Conservation (phyloP, 23 tunicate species). For the Aplidium turbinatum region DNA sequence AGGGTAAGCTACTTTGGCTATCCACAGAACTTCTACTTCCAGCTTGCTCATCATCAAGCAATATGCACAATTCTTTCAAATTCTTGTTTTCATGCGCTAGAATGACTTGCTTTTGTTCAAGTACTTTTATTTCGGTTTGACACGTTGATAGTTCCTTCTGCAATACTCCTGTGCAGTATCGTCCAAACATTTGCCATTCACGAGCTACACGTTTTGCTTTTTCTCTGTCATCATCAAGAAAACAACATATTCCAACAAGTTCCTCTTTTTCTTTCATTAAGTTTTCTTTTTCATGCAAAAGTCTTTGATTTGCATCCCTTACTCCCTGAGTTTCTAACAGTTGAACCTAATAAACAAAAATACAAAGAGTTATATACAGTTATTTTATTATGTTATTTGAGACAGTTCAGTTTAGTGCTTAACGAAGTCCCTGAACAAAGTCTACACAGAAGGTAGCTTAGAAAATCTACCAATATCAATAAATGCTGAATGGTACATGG, state of each 20-base stretch:
- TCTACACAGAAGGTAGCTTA: no score
- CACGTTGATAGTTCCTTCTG: slow-evolving; percentile 77
- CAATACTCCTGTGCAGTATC: slow-evolving; percentile 74
- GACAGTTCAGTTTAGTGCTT: no score
- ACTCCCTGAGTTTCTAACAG: slow-evolving; percentile 68
- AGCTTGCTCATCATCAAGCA: slow-evolving; percentile 80
- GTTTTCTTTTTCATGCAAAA: slow-evolving; percentile 68
- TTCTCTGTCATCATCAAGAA: slow-evolving; percentile 87
- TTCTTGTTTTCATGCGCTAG: slow-evolving; percentile 63
- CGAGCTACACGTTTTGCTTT: slow-evolving; percentile 83
- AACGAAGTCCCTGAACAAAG: no score
- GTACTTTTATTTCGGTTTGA: slow-evolving; percentile 65
- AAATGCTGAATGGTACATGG: no score
- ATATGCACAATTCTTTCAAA: slow-evolving; percentile 75
- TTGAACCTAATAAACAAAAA: slow-evolving; percentile 52
- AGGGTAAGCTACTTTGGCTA: slow-evolving; percentile 66
- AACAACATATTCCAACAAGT: slow-evolving; percentile 80
- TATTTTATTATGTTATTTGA: no score
- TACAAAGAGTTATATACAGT: neutral
- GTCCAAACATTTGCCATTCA: slow-evolving; percentile 96
- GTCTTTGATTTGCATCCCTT: slow-evolving; percentile 68
- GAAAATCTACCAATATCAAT: no score
- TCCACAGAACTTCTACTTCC: slow-evolving; percentile 77
- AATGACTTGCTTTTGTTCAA: slow-evolving; percentile 64
- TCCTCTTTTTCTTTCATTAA: slow-evolving; percentile 71